These are phyloP conservation scores for Eclectus roratus DNA, from an alignment of 2,113 vertebrate species.

Conservation along the genomic window DNA sequence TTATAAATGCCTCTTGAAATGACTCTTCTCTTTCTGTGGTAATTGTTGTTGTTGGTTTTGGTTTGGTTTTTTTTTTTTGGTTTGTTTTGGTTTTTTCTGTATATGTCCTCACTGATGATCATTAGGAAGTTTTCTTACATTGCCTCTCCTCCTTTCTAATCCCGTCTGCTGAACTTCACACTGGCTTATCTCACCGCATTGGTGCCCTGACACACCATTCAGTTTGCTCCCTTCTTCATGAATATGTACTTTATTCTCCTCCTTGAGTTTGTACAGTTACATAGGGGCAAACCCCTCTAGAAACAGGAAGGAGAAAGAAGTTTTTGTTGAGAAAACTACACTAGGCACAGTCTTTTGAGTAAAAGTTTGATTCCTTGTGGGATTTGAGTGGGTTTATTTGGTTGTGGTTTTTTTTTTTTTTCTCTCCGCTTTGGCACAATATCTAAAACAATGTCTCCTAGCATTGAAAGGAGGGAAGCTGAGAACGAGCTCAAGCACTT, in stretches of 20 bases:
- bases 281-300: background rate
- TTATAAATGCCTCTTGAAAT: background rate
- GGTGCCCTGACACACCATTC: background rate
- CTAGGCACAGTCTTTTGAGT: background rate
- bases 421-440: background rate
- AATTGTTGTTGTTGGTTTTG: background rate
- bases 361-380: background rate
- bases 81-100: background rate
- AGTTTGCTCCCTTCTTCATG: background rate
- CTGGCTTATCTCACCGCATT: background rate
- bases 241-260: background rate
- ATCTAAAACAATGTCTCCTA: background rate
- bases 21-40: background rate
- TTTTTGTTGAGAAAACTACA: background rate
- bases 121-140: background rate
- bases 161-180: rapidly evolving
- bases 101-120: background rate
- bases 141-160: background rate
- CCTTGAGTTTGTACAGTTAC: background rate
- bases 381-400: background rate
- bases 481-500: background rate
- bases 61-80: background rate
- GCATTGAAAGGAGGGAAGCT: background rate
- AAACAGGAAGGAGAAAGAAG: background rate
- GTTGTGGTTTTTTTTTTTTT: background rate